Conservation (phyloP, 2,113 vertebrate genomes). For the Alouatta palliata region DNA sequence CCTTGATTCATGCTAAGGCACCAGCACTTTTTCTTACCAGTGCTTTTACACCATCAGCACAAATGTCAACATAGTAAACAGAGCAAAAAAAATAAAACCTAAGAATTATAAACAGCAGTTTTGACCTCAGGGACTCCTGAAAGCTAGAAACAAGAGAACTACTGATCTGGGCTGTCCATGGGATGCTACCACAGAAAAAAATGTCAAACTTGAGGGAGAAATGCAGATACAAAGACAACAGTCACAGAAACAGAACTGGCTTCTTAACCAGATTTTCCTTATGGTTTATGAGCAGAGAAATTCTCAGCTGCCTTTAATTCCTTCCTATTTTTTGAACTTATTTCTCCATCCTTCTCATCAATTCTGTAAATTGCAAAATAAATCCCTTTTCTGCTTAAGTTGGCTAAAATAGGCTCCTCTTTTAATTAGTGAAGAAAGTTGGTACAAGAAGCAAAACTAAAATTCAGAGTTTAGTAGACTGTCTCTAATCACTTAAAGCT, state of each 20-base stretch:
- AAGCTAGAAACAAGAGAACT: neutral
- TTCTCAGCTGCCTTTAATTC: neutral
- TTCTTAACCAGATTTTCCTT: neutral
- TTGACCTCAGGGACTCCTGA: neutral
- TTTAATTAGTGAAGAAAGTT: neutral
- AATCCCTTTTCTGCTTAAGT: neutral
- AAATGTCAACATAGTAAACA: neutral
- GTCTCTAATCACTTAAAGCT: neutral
- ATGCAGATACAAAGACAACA: neutral
- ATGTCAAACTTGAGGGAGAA: neutral
- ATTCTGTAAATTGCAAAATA: neutral
- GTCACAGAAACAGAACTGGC: neutral
- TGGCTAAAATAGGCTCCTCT: neutral
- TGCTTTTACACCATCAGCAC: neutral
- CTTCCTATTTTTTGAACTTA: neutral
- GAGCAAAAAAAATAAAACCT: neutral
- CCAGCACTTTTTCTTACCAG: neutral
- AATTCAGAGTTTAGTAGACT: neutral
- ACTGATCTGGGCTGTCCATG: neutral
- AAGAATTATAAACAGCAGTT: neutral
- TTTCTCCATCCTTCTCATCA: neutral
- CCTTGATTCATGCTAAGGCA: neutral
- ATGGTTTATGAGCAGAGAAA: neutral
- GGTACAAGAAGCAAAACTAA: neutral
- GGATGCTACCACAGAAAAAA: neutral